These are phyloP conservation scores for Azorinus chamasolen DNA, from an alignment of 2,888 invertebrate genomes.

Conservation along the genomic window DNA sequence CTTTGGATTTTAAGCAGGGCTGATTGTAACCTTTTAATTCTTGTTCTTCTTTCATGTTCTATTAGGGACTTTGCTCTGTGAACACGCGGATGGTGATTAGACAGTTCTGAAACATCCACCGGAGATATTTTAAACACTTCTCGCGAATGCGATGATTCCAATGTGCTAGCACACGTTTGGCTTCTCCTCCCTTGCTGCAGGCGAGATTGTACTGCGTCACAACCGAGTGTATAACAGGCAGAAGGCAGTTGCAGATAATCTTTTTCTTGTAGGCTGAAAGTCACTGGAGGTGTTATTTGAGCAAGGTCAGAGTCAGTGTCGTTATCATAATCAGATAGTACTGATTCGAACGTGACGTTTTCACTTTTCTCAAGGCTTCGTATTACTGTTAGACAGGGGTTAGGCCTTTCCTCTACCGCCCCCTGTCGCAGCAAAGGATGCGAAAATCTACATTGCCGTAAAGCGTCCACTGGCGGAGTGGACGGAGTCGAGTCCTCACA, in stretches of 20 bases:
- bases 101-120: slow-evolving; percentile 23
- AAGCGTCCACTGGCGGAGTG: slow-evolving; percentile 14
- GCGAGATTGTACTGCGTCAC: neutral
- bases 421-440: slow-evolving; percentile 56
- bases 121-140: slow-evolving; percentile 15
- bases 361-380: slow-evolving; percentile 56
- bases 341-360: slow-evolving; percentile 48
- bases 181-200: too few relatives aligned
- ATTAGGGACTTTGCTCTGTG: slow-evolving; percentile 53
- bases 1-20: slow-evolving; percentile 73
- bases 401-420: slow-evolving; percentile 47
- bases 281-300: neutral
- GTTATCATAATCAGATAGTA: slow-evolving; percentile 47
- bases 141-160: neutral
- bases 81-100: slow-evolving; percentile 32
- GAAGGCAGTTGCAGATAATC: neutral
- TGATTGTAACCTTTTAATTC: slow-evolving; percentile 70
- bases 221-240: neutral
- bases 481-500: slow-evolving; percentile 23
- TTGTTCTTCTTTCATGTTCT: slow-evolving; percentile 68
- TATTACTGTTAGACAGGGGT: slow-evolving; percentile 13
- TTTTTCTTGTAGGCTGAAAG: too few relatives aligned
- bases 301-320: slow-evolving; percentile 12
- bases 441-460: slow-evolving; percentile 27
- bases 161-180: too few relatives aligned